A percentile compares a stretch with the other conserved stretches of the same genome.
phyloP scores from a whole-genome alignment of 2,888 invertebrate genomes.

The Teleiodes luculella region DNA sequence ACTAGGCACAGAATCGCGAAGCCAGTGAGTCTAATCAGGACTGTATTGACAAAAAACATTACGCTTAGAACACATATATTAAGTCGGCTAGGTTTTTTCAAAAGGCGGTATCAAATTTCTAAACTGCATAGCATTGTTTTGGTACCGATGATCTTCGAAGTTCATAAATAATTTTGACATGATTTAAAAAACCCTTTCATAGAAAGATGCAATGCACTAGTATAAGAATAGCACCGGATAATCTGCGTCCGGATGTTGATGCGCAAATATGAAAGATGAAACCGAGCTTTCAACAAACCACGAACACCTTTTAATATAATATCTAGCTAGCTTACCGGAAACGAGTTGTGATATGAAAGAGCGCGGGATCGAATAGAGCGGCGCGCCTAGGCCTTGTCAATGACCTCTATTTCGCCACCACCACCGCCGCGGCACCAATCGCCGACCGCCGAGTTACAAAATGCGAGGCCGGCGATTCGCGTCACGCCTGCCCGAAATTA shows the following conservation, averaged over 20 bases:
- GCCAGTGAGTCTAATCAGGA: constrained; percentile 28
- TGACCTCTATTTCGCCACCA: constrained; percentile 75
- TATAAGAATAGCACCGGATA: not conserved
- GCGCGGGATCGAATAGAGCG: constrained; percentile 42
- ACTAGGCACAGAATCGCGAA: constrained; percentile 46
- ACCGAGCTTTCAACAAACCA: not conserved
- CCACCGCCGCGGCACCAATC: no score
- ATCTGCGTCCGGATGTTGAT: constrained; percentile 27
- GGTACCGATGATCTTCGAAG: not conserved
- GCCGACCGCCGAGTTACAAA: constrained; percentile 55
- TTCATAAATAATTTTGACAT: constrained; percentile 3
- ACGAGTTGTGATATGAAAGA: constrained; percentile 20
- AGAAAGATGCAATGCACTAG: not conserved
- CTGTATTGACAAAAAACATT: constrained; percentile 35
- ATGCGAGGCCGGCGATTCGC: constrained; percentile 60
- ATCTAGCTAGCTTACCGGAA: constrained; percentile 22
- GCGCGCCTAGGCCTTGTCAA: constrained; percentile 68
- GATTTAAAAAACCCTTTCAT: not conserved
- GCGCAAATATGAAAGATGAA: constrained; percentile 12
- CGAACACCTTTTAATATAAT: constrained; percentile 6
- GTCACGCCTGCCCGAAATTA: constrained; percentile 36
- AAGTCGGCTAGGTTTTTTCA: not conserved
- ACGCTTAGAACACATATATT: no score
- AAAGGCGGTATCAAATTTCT: not conserved
- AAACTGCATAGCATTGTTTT: not conserved